Conservation (phyloP, 2,113 vertebrate species). For the Albula glossodonta region DNA sequence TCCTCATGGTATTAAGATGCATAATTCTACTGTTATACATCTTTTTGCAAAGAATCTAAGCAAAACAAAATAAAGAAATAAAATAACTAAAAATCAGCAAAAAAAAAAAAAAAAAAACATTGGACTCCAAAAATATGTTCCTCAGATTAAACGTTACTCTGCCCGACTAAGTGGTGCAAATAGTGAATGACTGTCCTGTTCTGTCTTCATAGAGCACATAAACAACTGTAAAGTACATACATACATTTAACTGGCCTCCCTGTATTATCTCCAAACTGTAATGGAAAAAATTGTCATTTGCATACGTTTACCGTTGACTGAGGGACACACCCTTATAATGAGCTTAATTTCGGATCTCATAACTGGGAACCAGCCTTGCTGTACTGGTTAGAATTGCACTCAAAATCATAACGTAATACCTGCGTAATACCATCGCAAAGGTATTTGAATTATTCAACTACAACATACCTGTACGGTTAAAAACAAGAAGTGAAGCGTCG, state of each 20-base stretch:
- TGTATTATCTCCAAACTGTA: neutral
- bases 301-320: slow-evolving; percentile 25
- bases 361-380: neutral
- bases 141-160: neutral
- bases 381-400: neutral
- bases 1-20: slow-evolving; percentile 1
- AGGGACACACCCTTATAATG: slow-evolving; percentile 11
- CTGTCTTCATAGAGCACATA: too few relatives aligned
- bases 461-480: neutral
- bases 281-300: neutral
- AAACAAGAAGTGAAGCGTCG: neutral
- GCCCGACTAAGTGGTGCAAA: neutral
- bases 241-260: neutral
- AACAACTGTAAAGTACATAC: too few relatives aligned
- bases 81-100: too few relatives aligned
- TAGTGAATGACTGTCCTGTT: neutral
- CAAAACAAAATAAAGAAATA: too few relatives aligned
- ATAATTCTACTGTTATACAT: neutral
- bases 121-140: too few relatives aligned
- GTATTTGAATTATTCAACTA: slow-evolving; percentile 6
- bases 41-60: too few relatives aligned
- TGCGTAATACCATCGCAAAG: slow-evolving; percentile 14
- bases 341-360: neutral
- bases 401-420: slow-evolving; percentile 23
- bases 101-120: too few relatives aligned